Conservation (phyloP, 53 echinoderm and acorn worm species). For the Patiria pectinifera region DNA sequence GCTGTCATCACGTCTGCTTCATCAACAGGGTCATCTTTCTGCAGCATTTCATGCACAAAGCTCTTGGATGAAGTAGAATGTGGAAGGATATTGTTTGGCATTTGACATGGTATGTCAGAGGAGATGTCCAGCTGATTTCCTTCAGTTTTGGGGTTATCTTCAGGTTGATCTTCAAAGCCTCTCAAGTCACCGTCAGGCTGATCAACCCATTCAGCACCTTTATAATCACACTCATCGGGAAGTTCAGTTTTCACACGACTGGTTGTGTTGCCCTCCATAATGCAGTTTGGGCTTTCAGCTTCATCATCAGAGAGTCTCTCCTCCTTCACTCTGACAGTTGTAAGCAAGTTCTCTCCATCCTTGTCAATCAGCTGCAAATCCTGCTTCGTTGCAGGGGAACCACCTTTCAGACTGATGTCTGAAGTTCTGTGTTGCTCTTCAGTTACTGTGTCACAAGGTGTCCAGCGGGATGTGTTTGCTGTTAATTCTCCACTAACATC, state of each 20-base stretch:
- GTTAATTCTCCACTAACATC: not conserved
- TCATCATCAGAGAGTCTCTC: conserved; percentile 26
- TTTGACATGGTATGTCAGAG: not conserved
- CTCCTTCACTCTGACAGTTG: conserved; percentile 11
- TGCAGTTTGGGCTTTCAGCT: not conserved
- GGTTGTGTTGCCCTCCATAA: not conserved
- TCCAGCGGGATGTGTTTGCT: not conserved
- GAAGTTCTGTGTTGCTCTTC: not conserved
- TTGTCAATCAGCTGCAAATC: not conserved
- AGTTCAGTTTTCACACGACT: conserved; percentile 21
- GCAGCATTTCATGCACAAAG: not conserved
- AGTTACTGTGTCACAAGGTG: not conserved
- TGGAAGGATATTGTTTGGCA: not conserved
- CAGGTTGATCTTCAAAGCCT: not conserved
- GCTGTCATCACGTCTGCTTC: not conserved
- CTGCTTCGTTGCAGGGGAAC: not conserved
- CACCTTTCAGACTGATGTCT: not conserved
- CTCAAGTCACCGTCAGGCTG: not conserved
- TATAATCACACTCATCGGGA: not conserved
- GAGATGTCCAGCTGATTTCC: not conserved
- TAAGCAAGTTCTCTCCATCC: not conserved
- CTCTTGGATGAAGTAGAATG: not conserved
- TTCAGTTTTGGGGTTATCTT: not conserved
- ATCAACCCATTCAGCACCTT: not conserved
- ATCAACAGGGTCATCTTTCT: not conserved